Conservation (phyloP, 2,888 invertebrate species). For the Amphimallon solstitiale region DNA sequence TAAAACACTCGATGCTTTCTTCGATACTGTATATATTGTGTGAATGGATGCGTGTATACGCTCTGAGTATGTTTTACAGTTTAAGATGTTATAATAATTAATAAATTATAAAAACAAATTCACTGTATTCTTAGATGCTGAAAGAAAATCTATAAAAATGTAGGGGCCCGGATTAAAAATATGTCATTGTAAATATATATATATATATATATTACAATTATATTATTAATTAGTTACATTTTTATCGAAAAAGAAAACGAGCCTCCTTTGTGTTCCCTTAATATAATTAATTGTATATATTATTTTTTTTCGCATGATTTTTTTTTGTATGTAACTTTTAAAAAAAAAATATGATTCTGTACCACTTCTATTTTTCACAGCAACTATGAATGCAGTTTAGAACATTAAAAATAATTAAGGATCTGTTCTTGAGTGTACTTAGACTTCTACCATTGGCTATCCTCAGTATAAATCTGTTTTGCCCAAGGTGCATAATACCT, state of each 20-base stretch:
- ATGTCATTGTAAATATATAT: constrained; percentile 33
- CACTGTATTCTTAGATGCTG: constrained; percentile 38
- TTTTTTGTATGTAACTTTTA: neutral
- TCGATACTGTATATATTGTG: constrained; percentile 56
- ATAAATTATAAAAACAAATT: constrained; percentile 37
- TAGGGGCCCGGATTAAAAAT: neutral
- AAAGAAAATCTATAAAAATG: neutral
- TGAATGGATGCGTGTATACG: constrained; percentile 47
- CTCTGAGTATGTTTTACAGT: constrained; percentile 42
- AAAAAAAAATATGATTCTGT: constrained; percentile 12
- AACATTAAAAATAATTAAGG: constrained; percentile 48
- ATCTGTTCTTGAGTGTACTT: constrained; percentile 59
- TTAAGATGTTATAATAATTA: constrained; percentile 42
- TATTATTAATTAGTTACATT: neutral
- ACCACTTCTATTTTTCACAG: constrained; percentile 22
- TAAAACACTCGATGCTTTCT: constrained; percentile 47
- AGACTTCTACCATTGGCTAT: constrained; percentile 53
- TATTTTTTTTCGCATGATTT: neutral
- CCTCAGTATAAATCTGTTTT: constrained; percentile 39
- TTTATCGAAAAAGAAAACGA: neutral
- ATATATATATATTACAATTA: neutral
- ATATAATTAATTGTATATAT: neutral
- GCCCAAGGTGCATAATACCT: constrained; percentile 35
- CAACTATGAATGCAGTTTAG: constrained; percentile 47
- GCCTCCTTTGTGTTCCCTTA: too few species aligned